Conservation (phyloP, 2,113 vertebrate species). For the Rhinolophus ferrumequinum region DNA sequence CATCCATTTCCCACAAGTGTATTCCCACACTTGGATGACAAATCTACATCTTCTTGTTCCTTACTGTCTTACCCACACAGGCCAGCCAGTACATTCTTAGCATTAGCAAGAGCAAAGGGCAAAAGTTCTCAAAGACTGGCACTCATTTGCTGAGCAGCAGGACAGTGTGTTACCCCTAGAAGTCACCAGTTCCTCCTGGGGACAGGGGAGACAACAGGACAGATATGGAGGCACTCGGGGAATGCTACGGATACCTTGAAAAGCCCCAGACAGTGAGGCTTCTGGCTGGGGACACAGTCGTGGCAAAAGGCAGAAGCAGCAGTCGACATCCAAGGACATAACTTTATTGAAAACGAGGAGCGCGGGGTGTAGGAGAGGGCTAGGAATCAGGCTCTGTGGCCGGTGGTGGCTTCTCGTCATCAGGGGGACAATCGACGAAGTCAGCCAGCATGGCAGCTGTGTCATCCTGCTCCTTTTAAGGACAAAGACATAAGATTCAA, state of each 20-base stretch:
- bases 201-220: background rate
- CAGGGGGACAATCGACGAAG: slow-evolving; percentile 93
- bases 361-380: background rate
- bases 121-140: background rate
- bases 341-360: slow-evolving; percentile 74
- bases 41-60: background rate
- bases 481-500: background rate
- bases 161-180: no score
- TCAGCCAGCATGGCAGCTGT: slow-evolving; percentile 94
- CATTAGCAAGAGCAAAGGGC: background rate
- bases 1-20: no score
- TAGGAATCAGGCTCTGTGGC: slow-evolving; percentile 73
- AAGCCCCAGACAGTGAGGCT: background rate
- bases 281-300: background rate
- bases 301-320: slow-evolving; percentile 29
- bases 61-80: background rate
- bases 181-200: background rate
- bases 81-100: background rate
- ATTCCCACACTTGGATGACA: background rate
- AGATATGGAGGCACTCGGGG: background rate
- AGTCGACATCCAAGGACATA: background rate
- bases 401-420: slow-evolving; percentile 82
- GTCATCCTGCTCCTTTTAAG: slow-evolving; percentile 84
- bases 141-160: background rate
- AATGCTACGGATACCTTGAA: background rate